A percentile compares a stretch with the other conserved stretches of the same genome.
These are phyloP conservation scores for Apoda limacodes DNA, from an alignment of 2,888 invertebrate genomes.

Conservation along the genomic window DNA sequence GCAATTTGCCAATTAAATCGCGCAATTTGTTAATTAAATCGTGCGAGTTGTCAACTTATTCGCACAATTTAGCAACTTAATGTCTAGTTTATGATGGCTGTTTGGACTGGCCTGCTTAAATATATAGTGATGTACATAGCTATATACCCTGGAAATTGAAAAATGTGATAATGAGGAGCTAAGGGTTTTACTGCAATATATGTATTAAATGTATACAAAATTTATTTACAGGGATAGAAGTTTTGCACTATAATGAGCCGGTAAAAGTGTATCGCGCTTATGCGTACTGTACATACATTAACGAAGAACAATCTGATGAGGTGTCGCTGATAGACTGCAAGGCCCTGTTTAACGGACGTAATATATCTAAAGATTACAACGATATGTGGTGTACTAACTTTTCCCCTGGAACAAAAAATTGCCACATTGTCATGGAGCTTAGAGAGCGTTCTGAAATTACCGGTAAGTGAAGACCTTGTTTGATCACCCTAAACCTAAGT, in stretches of 20 bases:
- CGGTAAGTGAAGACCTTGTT: slow-evolving; percentile 37
- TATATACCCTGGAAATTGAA: no score
- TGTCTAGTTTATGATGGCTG: no score
- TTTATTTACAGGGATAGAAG: slow-evolving; percentile 64
- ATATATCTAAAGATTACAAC: slow-evolving; percentile 74
- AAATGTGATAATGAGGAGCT: no score
- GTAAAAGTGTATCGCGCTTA: slow-evolving; percentile 40
- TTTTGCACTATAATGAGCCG: slow-evolving; percentile 38
- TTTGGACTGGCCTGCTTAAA: no score
- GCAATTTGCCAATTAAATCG: no score
- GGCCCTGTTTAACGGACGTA: slow-evolving; percentile 75
- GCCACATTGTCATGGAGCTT: slow-evolving; percentile 50
- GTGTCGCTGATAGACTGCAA: slow-evolving; percentile 40
- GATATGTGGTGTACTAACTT: slow-evolving; percentile 75
- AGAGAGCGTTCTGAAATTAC: slow-evolving; percentile 44
- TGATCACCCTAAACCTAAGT: no score
- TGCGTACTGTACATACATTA: slow-evolving; percentile 38
- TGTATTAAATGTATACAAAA: no score
- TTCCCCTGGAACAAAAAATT: slow-evolving; percentile 36
- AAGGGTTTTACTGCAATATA: no score
- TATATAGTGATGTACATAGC: no score
- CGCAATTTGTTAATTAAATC: no score
- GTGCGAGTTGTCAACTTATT: no score
- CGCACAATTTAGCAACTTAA: no score
- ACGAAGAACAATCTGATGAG: slow-evolving; percentile 31